phyloP scores from a whole-genome alignment of 2,888 invertebrate genomes.

The Augochlorella aurata region DNA sequence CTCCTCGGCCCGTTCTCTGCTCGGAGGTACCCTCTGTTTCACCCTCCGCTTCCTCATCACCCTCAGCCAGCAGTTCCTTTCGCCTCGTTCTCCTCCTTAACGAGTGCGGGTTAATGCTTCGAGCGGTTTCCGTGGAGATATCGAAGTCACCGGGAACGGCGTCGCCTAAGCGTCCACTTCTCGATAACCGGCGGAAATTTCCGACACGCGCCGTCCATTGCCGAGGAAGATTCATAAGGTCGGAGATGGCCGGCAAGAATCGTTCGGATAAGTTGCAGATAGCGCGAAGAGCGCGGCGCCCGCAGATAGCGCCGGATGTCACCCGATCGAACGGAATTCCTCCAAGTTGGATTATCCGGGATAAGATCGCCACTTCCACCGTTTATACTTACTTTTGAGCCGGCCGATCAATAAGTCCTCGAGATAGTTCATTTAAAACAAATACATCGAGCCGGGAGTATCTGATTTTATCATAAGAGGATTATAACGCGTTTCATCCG shows the following conservation, averaged over 20 bases:
- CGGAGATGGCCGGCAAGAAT: conserved; percentile 24
- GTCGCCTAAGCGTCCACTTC: conserved; percentile 51
- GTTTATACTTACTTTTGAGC: not conserved
- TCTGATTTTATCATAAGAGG: too few species aligned
- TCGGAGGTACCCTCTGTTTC: not conserved
- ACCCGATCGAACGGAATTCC: conserved; percentile 55
- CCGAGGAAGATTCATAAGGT: conserved; percentile 36
- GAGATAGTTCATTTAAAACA: not conserved
- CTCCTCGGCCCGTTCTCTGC: not conserved
- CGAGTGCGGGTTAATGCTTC: conserved; percentile 55
- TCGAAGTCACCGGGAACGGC: conserved; percentile 40
- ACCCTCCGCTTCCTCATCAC: not conserved
- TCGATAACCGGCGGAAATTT: conserved; percentile 47
- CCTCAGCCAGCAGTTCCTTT: conserved; percentile 13
- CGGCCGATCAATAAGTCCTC: too few species aligned
- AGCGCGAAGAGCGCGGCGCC: conserved; percentile 28
- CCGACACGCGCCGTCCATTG: conserved; percentile 21
- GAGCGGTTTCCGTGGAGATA: conserved; percentile 47
- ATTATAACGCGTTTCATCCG: too few species aligned
- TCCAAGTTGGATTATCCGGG: conserved; percentile 46
- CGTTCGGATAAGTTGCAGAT: conserved; percentile 56
- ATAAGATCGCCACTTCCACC: conserved; percentile 52
- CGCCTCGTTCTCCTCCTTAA: conserved; percentile 45
- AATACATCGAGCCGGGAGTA: not conserved
- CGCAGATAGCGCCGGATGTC: not conserved